Base-by-base conservation (phyloP, 2,888 invertebrate genomes). In the Perdita meconis region DNA sequence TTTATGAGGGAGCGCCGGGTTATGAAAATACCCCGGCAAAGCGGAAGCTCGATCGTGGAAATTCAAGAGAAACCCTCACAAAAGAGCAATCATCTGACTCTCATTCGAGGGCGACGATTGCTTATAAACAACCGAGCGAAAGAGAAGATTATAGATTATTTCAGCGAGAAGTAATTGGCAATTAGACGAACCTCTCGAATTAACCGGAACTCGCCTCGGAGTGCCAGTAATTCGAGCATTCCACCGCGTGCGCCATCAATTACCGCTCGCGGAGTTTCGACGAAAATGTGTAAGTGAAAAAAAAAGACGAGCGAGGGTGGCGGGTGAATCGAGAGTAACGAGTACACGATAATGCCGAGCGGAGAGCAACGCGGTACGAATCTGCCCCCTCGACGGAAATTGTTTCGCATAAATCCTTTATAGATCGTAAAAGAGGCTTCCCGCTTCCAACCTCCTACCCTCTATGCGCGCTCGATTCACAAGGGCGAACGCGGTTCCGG, bases 341-440 rank as follows among this genome's bases (percentile, higher is more conserved):
- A 13, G 5, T 13, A 47, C 12, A 40, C 61, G 70, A 76, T 68
- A 77, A 77, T 65, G 60, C 47, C 59, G 34, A 60, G 30, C 6
- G 30, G 30, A 30, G 30, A 30, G 50, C 22, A 12, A 22, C 16
- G 22, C 13, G 36, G 38, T 22, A 80, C 60, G 78, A 83, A 85
- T 82, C 71, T 76, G 63, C 80, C 80, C n/a, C 47, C 73, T 22
- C 73, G 82, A 69, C n/a, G 83, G 72, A 86, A 88, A 89, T 89
- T 89, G 87, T 88, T 86, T 84, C 86, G 81, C 86, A 83, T 87
- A 86, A 88, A 89, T 88, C 83, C 80, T 89, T 88, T 83, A 89
- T 88, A 85, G 85, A 84, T 86, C 88, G 83, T 88, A 88, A 88
- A 89, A 84, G 81, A 67, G 65, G 57, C 76, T 78, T 24, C 57